phyloP scores from a whole-genome alignment of 1,140 invertebrate species.

The Oncopodura yosiiana region DNA sequence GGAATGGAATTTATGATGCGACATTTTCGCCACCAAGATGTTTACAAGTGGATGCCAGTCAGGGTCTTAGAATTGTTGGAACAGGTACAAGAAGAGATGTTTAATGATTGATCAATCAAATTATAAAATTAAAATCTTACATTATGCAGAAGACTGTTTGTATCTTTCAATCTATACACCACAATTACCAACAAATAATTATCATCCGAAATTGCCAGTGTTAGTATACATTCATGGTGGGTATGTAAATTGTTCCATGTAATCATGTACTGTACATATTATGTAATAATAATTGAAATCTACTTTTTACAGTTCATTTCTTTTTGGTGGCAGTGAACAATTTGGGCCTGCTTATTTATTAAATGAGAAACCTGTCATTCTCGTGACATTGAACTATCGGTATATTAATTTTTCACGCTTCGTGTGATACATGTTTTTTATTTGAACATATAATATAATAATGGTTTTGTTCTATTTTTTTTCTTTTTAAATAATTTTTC shows the following conservation, averaged over 20 bases:
- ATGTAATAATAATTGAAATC: too few relatives aligned
- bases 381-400: constrained; percentile 31
- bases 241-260: constrained; percentile 1
- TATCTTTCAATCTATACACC: background rate
- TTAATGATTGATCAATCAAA: constrained; percentile 37
- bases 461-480: too few relatives aligned
- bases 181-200: constrained; percentile 1
- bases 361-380: constrained; percentile 28
- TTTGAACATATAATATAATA: too few relatives aligned
- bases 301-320: too few relatives aligned
- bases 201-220: constrained; percentile 19
- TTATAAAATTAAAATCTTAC: constrained; percentile 8
- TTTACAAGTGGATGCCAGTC: constrained; percentile 31
- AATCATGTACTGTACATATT: background rate
- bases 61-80: constrained; percentile 26
- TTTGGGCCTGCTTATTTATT: constrained; percentile 29
- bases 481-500: too few relatives aligned
- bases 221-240: constrained; percentile 29
- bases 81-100: constrained; percentile 46
- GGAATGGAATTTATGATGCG: constrained; percentile 31
- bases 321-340: constrained; percentile 11
- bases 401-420: too few relatives aligned
- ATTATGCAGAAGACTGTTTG: too few relatives aligned
- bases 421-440: too few relatives aligned
- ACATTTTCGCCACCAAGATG: constrained; percentile 31